phyloP scores from a whole-genome alignment of 2,888 invertebrate genomes.

The Physocephala rufipes region DNA sequence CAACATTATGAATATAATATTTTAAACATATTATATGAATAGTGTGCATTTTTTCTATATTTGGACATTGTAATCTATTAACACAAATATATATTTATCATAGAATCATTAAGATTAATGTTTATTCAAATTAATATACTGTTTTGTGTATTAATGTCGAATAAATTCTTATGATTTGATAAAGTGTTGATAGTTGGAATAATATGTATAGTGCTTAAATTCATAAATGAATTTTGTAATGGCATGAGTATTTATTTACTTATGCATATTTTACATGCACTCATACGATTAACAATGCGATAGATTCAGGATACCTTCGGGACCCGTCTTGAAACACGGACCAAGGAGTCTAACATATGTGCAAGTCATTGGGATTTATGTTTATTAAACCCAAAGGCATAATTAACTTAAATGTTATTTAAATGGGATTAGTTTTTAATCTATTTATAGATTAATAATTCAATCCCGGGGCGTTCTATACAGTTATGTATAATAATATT shows the following conservation, averaged over 20 bases:
- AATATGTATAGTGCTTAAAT: constrained; percentile 45
- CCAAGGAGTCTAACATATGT: constrained; percentile 78
- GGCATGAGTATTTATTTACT: constrained; percentile 42
- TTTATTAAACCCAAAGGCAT: constrained; percentile 70
- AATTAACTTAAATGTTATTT: constrained; percentile 67
- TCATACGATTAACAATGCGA: constrained; percentile 60
- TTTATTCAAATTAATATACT: constrained; percentile 45
- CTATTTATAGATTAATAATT: constrained; percentile 45
- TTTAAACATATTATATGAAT: constrained; percentile 51
- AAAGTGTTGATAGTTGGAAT: constrained; percentile 47
- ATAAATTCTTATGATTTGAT: constrained; percentile 47
- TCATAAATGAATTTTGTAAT: constrained; percentile 43
- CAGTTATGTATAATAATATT: constrained; percentile 48
- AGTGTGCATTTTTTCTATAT: constrained; percentile 65
- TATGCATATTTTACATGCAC: constrained; percentile 42
- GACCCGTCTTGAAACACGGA: constrained; percentile 83
- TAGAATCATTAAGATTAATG: constrained; percentile 38
- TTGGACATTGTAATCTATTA: constrained; percentile 70
- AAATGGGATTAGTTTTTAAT: constrained; percentile 44
- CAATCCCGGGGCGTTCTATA: constrained; percentile 54
- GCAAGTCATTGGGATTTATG: constrained; percentile 72
- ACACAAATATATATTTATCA: constrained; percentile 53
- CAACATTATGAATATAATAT: constrained; percentile 54
- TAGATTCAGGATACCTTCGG: constrained; percentile 68
- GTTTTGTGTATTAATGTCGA: constrained; percentile 43